Conservation (phyloP, 2,888 invertebrate genomes). For the Phania funesta region DNA sequence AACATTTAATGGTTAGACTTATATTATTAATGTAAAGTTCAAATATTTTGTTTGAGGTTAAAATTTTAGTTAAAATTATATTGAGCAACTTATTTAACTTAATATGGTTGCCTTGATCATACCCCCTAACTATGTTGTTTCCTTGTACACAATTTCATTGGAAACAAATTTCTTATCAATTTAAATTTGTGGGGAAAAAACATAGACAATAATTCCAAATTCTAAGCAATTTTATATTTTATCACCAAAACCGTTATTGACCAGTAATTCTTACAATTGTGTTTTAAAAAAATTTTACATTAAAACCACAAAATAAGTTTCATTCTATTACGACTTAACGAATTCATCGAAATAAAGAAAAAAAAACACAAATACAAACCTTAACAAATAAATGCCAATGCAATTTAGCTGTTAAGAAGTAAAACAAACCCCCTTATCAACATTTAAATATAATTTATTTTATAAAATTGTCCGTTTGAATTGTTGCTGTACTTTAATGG, state of each 20-base stretch:
- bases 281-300: conserved; percentile 31
- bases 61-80: too few species aligned
- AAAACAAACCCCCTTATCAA: conserved; percentile 43
- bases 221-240: conserved; percentile 43
- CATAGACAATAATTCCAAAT: neutral
- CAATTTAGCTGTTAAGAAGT: conserved; percentile 27
- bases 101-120: too few species aligned
- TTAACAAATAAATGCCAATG: conserved; percentile 38
- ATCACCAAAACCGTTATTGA: conserved; percentile 50
- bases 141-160: neutral
- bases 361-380: neutral
- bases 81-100: too few species aligned
- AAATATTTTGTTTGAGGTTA: too few species aligned
- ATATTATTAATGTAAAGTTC: too few species aligned
- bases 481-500: neutral
- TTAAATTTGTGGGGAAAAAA: conserved; percentile 35
- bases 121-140: too few species aligned
- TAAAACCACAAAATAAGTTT: conserved; percentile 48
- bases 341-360: conserved; percentile 20
- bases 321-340: conserved; percentile 20
- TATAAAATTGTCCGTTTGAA: conserved; percentile 22
- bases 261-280: conserved; percentile 11
- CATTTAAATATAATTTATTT: conserved; percentile 7
- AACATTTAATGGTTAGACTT: too few species aligned
- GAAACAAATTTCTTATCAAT: conserved; percentile 25